Conservation (phyloP, 2,113 vertebrate species). For the Sakesphorus luctuosus region DNA sequence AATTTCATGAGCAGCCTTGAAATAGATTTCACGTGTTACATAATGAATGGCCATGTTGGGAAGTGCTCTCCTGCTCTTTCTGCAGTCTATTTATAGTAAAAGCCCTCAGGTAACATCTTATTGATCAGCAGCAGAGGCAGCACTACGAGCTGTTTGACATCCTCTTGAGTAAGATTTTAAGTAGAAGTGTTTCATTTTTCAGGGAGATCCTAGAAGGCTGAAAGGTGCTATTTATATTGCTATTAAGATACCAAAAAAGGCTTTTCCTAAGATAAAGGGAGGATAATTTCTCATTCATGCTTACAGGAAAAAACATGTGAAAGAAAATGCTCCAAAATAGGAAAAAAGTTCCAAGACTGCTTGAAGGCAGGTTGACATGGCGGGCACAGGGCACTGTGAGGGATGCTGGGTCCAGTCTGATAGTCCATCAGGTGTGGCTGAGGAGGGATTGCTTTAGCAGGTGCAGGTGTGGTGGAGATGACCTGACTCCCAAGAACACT, state of each 20-base stretch:
- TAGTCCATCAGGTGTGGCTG: accelerated
- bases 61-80: constrained; percentile 63
- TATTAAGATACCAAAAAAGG: not conserved
- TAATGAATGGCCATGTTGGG: constrained; percentile 67
- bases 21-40: constrained; percentile 70
- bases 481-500: not conserved
- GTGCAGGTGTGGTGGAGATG: not conserved
- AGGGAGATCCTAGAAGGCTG: not conserved
- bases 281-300: not conserved
- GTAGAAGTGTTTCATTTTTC: not conserved
- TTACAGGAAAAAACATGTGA: not conserved
- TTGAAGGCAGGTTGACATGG: not conserved
- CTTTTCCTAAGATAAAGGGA: not conserved
- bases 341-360: not conserved
- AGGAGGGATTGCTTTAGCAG: not conserved
- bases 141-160: not conserved
- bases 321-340: not conserved
- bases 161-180: not conserved
- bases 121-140: constrained; percentile 21
- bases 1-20: constrained; percentile 64
- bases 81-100: constrained; percentile 65
- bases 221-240: constrained; percentile 2
- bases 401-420: not conserved
- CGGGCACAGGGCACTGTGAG: not conserved
- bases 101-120: constrained; percentile 65